These are phyloP conservation scores for Prunella himalayana DNA, from an alignment of 2,113 vertebrate species.

Conservation along the genomic window DNA sequence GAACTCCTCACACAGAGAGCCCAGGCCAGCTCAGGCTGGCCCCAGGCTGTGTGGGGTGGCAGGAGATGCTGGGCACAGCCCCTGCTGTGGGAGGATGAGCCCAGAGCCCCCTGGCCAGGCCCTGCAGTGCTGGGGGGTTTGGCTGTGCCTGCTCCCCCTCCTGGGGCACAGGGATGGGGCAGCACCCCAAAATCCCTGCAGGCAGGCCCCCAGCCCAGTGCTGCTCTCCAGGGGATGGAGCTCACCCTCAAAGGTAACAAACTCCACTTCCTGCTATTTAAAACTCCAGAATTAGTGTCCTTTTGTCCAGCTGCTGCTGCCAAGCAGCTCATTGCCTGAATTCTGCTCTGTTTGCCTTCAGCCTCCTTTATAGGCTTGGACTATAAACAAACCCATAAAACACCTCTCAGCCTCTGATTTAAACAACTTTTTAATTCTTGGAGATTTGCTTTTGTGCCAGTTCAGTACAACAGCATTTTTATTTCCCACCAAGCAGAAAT, in stretches of 20 bases:
- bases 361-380: accelerated
- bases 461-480: neutral
- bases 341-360: neutral
- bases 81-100: accelerated
- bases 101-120: neutral
- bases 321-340: neutral
- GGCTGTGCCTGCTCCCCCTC: neutral
- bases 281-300: neutral
- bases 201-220: accelerated
- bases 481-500: neutral
- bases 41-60: accelerated
- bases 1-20: accelerated
- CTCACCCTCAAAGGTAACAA: neutral
- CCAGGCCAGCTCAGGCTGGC: neutral
- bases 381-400: neutral
- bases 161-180: neutral
- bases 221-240: neutral
- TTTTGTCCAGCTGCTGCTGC: neutral
- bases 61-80: neutral
- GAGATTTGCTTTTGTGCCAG: neutral
- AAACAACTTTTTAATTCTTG: neutral
- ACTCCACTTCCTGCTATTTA: neutral
- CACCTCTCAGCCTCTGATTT: neutral
- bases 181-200: neutral
- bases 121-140: accelerated